Evolutionary conservation across 1,140 invertebrate species (phyloP).

Genomic region (Sitophilus oryzae): DNA sequence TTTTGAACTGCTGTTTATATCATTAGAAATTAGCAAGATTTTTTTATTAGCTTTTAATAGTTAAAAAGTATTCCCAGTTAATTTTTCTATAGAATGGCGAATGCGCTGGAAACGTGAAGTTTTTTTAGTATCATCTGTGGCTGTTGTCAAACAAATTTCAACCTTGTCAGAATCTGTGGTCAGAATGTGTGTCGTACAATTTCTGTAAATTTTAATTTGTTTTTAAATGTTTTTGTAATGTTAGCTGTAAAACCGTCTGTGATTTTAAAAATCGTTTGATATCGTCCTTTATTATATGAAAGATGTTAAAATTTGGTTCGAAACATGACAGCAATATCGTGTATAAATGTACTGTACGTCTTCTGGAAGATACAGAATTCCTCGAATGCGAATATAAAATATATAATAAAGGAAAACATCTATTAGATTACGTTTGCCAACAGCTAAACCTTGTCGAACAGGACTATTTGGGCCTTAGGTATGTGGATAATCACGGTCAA

Average conservation of each 20-base stretch:
- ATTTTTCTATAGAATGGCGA: no score
- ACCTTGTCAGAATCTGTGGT: no score
- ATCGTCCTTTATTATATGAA: constrained; percentile 22
- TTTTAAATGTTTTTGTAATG: constrained; percentile 21
- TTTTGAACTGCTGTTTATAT: no score
- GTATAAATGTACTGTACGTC: constrained; percentile 88
- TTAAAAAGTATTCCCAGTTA: no score
- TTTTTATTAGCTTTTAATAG: no score
- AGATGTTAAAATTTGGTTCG: constrained; percentile 69
- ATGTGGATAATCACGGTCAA: constrained; percentile 87
- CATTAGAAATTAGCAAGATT: no score
- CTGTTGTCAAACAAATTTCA: background rate
- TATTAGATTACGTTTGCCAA: constrained; percentile 89
- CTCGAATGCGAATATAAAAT: constrained; percentile 94
- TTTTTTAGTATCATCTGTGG: no score
- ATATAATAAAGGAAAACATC: constrained; percentile 86
- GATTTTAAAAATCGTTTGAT: constrained; percentile 11
- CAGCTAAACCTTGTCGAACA: constrained; percentile 91
- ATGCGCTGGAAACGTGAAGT: no score
- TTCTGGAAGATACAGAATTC: constrained; percentile 91
- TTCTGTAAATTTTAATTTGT: constrained; percentile 1
- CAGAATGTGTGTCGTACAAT: background rate
- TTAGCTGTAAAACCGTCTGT: constrained; percentile 12
- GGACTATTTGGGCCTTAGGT: constrained; percentile 95
- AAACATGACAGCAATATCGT: constrained; percentile 80